A percentile compares a stretch with the other conserved stretches of the same genome.
phyloP scores from a whole-genome alignment of 2,888 invertebrate species.

The Drosophila ezoana region DNA sequence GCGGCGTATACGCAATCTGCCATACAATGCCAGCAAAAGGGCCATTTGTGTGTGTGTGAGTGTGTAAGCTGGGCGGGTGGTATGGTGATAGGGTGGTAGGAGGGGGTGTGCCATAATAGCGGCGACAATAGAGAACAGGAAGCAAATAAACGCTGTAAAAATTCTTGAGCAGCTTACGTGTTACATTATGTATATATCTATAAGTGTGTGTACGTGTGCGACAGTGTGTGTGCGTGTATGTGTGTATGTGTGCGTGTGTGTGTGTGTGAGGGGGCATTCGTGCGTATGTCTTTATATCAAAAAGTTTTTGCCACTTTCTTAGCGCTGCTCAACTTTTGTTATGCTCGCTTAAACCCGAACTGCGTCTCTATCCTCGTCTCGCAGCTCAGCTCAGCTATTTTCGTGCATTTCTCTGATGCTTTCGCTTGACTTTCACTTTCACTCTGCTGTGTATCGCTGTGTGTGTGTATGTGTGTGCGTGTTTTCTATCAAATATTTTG shows the following conservation, averaged over 20 bases:
- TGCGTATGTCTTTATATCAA: conserved; percentile 78
- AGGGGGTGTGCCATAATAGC: conserved; percentile 34
- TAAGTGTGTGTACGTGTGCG: conserved; percentile 22
- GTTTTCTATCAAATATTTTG: conserved; percentile 41
- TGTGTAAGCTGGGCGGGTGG: not conserved
- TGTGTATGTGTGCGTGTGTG: conserved; percentile 17
- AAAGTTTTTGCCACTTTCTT: conserved; percentile 77
- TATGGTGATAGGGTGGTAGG: not conserved
- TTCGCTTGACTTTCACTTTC: conserved; percentile 63
- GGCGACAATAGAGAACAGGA: conserved; percentile 69
- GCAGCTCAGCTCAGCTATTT: conserved; percentile 40
- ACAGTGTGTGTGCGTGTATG: conserved; percentile 2
- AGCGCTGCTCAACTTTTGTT: conserved; percentile 75
- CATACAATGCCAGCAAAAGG: conserved; percentile 42
- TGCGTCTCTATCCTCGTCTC: conserved; percentile 9
- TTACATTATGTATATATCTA: conserved; percentile 38
- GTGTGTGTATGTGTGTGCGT: conserved; percentile 12
- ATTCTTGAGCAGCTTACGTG: conserved; percentile 69
- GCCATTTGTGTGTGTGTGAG: conserved; percentile 8
- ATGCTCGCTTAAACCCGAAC: conserved; percentile 70
- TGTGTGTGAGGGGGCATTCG: conserved; percentile 55
- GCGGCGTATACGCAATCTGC: conserved; percentile 70
- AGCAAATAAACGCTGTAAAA: conserved; percentile 70
- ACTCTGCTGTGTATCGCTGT: conserved; percentile 24
- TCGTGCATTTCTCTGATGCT: conserved; percentile 43